Evolutionary conservation across 1,140 invertebrate genomes (phyloP).

Genomic region (Monochamus saltuarius): DNA sequence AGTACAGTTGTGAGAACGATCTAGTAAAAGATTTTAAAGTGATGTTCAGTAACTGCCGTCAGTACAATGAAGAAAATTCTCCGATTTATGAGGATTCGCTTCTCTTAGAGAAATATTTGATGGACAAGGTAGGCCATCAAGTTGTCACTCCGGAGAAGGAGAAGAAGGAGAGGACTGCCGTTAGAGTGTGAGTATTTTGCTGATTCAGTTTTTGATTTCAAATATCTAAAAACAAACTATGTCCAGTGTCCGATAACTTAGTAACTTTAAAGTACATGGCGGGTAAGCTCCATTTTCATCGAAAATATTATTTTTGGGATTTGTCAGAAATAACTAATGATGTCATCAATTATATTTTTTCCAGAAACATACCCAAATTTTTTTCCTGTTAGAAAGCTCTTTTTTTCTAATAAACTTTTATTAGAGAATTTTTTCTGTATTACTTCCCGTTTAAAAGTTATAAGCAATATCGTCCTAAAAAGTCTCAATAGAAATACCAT

Average conservation of each 20-base stretch:
- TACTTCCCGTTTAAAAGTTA: no score
- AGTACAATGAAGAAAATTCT: conserved; percentile 95
- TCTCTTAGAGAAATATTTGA: conserved; percentile 80
- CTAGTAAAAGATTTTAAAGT: conserved; percentile 67
- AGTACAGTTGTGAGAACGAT: conserved; percentile 62
- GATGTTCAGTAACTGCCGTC: conserved; percentile 96
- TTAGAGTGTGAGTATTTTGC: conserved; percentile 42
- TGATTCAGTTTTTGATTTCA: neutral
- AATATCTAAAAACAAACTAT: no score
- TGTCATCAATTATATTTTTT: neutral
- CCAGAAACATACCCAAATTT: no score
- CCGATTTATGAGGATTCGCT: conserved; percentile 94
- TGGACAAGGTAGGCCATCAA: conserved; percentile 77
- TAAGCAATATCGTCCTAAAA: no score
- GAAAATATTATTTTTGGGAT: no score
- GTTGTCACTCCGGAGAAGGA: conserved; percentile 39
- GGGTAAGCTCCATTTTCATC: no score
- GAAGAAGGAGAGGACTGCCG: conserved; percentile 39
- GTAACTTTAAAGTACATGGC: no score
- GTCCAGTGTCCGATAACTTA: no score
- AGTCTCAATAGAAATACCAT: no score
- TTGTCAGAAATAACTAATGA: conserved; percentile 2
- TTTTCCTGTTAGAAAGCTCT: no score
- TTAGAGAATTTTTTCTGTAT: no score
- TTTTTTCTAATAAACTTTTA: no score